These are phyloP conservation scores for Schizopygopsis malacanthus DNA, from an alignment of 2,797 vertebrate species.

Conservation along the genomic window DNA sequence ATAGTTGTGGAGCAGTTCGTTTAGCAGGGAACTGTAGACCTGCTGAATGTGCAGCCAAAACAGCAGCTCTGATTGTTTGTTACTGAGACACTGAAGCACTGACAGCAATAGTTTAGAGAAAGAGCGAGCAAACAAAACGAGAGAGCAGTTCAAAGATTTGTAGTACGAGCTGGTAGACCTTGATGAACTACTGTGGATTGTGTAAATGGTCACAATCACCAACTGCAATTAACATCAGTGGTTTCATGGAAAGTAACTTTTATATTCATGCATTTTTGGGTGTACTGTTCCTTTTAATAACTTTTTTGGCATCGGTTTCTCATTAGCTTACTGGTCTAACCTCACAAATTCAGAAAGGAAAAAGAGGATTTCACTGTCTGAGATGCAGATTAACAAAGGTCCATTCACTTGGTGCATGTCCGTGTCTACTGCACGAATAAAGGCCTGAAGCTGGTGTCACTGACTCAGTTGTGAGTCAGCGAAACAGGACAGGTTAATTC, in stretches of 20 bases:
- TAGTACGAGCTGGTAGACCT: not conserved
- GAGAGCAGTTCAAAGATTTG: conserved; percentile 15
- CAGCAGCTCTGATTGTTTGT: conserved; percentile 56
- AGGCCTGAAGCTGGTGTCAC: not conserved
- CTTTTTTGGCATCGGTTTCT: not conserved
- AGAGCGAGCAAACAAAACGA: not conserved
- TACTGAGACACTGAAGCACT: conserved; percentile 31
- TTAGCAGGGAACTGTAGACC: not conserved
- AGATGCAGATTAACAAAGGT: conserved; percentile 22
- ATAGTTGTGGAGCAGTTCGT: not conserved
- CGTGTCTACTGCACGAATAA: not conserved
- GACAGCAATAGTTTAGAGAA: conserved; percentile 28
- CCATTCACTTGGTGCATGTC: not conserved
- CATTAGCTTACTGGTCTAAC: not conserved
- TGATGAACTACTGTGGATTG: not conserved
- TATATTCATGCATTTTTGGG: not conserved
- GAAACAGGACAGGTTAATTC: not conserved
- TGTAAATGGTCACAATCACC: not conserved
- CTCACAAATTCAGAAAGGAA: conserved; percentile 5
- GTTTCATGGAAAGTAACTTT: not conserved
- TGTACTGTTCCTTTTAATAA: not conserved
- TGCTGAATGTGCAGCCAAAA: conserved; percentile 25
- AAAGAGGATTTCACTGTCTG: conserved; percentile 25
- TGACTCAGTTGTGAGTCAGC: conserved; percentile 15
- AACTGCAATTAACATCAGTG: not conserved